Base-by-base conservation (phyloP, 2,797 vertebrate species). In the Leuciscus waleckii region DNA sequence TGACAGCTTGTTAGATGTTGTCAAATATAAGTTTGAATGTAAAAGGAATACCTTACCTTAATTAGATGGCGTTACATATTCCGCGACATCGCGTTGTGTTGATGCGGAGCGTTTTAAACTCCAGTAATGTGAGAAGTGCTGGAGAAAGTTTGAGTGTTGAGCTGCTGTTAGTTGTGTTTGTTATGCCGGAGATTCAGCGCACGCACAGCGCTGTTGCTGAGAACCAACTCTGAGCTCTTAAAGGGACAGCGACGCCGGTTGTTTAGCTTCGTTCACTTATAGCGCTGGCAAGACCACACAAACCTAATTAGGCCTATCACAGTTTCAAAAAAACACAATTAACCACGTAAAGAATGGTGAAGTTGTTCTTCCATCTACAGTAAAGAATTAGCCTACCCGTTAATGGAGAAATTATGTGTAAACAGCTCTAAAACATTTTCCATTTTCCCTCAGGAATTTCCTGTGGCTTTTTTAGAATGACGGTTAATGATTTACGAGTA, bases 211-310 rank as follows among this genome's bases (percentile, higher is more conserved):
- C 69, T 51, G 56, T 77, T 65, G 65, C 82, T 65, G 35, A 54
- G 63, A 10, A 39, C 26, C 67, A 13, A 67, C 46, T 46, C 43
- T 23, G 83, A 68, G 41, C 63, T 83, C 88, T 91, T 91, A 92
- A 92, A 92, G 89, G 76, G 86, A 82, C 74, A 58, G 68, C 26
- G 85, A 85, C 81, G 61, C 14, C 46, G 46, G 17, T 49, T 16
- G 14, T 17, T 46, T 49, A 49, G 7, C 17, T 79, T 17, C 37
- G 4, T 21, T 14, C 43, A 16, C 4, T 21, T 10, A n/a, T 1
- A 7, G 8, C 8, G 43, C 1, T 58, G 16, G 35, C 41, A 1
- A 35, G 11, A 1, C 21, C 80, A 35, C 54, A 26, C 26, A 54
- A 51, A 26, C 13, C 0, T 6, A 3, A 19, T 21, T 71, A 65